These are phyloP conservation scores for Propithecus perrieri DNA, from an alignment of 2,797 vertebrate genomes.

Conservation along the genomic window DNA sequence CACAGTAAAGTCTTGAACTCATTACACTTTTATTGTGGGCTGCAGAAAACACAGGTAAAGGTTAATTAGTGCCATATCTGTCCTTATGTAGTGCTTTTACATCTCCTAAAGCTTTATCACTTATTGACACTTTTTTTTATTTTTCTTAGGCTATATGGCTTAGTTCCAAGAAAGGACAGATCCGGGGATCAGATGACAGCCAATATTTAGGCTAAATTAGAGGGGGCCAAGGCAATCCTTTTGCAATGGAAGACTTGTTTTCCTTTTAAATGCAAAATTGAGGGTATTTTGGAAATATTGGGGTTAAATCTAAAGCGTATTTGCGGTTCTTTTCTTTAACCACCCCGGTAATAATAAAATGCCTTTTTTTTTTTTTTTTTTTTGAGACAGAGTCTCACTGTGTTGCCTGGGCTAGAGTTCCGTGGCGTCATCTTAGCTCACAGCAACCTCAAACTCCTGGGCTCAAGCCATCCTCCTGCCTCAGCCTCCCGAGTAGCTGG, in stretches of 20 bases:
- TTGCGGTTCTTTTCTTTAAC: slow-evolving; percentile 16
- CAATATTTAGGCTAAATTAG: neutral
- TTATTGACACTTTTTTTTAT: slow-evolving; percentile 63
- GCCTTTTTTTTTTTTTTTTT: too few relatives aligned
- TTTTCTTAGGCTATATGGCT: slow-evolving; percentile 12
- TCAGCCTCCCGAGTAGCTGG: too few relatives aligned
- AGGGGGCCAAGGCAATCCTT: neutral
- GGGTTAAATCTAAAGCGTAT: neutral
- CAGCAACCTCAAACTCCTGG: too few relatives aligned
- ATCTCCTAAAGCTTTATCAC: slow-evolving; percentile 59
- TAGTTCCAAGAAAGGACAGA: slow-evolving; percentile 20
- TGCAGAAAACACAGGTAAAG: slow-evolving; percentile 34
- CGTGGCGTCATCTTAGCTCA: too few relatives aligned
- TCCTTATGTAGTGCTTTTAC: slow-evolving; percentile 3
- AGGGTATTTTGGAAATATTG: neutral
- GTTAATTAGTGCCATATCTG: slow-evolving; percentile 67
- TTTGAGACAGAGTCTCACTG: too few relatives aligned
- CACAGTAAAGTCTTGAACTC: slow-evolving; percentile 14
- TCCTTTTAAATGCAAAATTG: neutral
- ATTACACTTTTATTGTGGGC: slow-evolving; percentile 43
- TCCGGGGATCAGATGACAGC: neutral
- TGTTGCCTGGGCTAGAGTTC: too few relatives aligned
- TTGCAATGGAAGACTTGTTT: neutral
- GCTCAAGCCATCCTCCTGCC: too few relatives aligned
- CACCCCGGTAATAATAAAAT: neutral